These are phyloP conservation scores for Daubentonia madagascariensis DNA, from an alignment of 2,113 vertebrate genomes.

Conservation along the genomic window DNA sequence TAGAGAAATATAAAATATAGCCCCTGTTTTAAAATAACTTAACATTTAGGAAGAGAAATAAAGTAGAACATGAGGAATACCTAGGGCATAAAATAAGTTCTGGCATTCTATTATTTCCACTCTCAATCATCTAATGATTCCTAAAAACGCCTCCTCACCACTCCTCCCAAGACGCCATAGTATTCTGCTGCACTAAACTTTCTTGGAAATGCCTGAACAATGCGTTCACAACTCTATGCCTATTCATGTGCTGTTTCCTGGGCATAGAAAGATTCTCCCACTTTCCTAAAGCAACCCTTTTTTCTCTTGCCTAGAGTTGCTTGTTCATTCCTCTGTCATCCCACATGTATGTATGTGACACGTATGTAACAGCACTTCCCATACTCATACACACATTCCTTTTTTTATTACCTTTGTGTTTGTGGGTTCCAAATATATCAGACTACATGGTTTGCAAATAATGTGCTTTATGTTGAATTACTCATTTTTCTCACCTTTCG, in stretches of 20 bases:
- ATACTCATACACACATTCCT: background rate
- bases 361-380: background rate
- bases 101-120: background rate
- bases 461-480: background rate
- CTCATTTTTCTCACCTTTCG: constrained; percentile 13
- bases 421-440: background rate
- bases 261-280: background rate
- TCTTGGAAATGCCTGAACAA: background rate
- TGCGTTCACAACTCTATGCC: background rate
- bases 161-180: background rate
- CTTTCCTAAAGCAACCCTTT: background rate
- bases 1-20: background rate
- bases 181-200: background rate
- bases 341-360: background rate
- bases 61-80: background rate
- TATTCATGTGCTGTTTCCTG: background rate
- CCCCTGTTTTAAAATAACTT: background rate
- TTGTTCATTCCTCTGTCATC: background rate
- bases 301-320: background rate
- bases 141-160: background rate
- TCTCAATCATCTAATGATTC: background rate
- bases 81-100: background rate
- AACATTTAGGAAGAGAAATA: background rate
- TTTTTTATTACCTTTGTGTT: background rate
- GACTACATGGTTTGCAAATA: background rate